Conservation (phyloP, 2,888 invertebrate genomes). For the Cistogaster globosa region DNA sequence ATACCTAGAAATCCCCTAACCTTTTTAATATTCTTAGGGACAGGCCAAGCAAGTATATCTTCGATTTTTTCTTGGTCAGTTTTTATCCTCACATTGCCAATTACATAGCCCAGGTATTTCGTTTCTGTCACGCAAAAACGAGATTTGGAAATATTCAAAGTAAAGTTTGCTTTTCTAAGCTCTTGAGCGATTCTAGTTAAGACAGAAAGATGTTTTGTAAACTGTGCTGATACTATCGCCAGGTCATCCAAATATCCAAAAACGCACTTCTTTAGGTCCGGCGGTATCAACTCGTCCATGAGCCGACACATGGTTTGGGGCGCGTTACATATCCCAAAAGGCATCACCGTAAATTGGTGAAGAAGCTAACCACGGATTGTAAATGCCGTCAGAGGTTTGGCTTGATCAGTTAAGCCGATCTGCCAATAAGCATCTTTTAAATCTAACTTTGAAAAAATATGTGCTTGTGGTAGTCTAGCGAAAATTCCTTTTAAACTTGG, state of each 20-base stretch:
- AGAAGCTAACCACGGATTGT: constrained; percentile 62
- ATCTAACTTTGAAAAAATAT: constrained; percentile 34
- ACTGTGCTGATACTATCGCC: constrained; percentile 23
- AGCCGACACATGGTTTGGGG: constrained; percentile 12
- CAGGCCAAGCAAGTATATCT: background rate
- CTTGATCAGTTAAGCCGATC: constrained; percentile 8
- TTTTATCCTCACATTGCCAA: background rate
- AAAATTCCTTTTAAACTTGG: constrained; percentile 39
- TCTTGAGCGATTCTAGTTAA: background rate
- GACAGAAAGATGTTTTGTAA: background rate
- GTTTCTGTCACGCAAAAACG: background rate
- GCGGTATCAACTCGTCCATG: background rate
- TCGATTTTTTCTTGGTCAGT: background rate
- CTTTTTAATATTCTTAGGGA: background rate
- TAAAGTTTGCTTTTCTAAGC: background rate
- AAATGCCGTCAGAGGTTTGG: constrained; percentile 9
- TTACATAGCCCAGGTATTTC: background rate
- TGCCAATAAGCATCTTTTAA: too few species aligned
- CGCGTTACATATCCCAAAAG: constrained; percentile 2
- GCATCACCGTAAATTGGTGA: constrained; percentile 58
- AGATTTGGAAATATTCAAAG: background rate
- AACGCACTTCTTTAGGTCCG: constrained; percentile 19
- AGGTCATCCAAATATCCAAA: constrained; percentile 43
- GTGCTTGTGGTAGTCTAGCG: constrained; percentile 24
- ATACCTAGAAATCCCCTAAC: background rate